Evolutionary conservation across 2,113 vertebrate species (phyloP), one percentile per base, ranked within the genome.

Genomic region (Loxodonta africana): DNA sequence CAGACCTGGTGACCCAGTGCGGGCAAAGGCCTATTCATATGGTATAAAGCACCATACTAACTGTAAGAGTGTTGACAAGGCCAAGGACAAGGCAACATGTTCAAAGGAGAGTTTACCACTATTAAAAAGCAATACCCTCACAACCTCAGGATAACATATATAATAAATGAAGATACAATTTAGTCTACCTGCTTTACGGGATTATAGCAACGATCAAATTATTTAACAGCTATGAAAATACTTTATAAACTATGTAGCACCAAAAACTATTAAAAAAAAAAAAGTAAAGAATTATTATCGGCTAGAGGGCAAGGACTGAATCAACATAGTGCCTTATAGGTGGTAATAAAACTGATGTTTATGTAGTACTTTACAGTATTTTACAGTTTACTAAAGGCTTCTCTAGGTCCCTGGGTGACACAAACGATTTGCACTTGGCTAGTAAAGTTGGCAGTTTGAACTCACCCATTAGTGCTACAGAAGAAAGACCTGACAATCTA

Each of bases 11-110:
- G 71, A 83, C 86, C 69, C 30, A 37, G 26, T 33, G 44, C 6
- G 33, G 57, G 94, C 92, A 97, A 87, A 91, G 93, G 48, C 60
- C 33, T 33, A n/a, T 96, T 94, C 85, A 90, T 53, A 7, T 0
- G 44, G 6, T 44, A 0, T 84, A 48, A 84, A 26, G 81, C 71
- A 46, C 63, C 76, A 26, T 8, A 37, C 33, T 44, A 51, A 3
- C 26, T 25, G n/a, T 48, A 33, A 67, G 26, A 60, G 26, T 21
- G 20, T 15, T 37, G 51, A 51, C 28, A 28, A 84, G 51, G 33
- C 30, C 71, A 14, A 76, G 74, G 25, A 18, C 51, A 63, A 69
- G 63, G 33, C 2, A 3, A 30, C 25, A 0, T 37, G 14, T 80
- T 83, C 85, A 28, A 41, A 87, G 28, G 8, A 81, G 77, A 90